Conservation (phyloP, 2,888 invertebrate species). For the Torymus tubicola region DNA sequence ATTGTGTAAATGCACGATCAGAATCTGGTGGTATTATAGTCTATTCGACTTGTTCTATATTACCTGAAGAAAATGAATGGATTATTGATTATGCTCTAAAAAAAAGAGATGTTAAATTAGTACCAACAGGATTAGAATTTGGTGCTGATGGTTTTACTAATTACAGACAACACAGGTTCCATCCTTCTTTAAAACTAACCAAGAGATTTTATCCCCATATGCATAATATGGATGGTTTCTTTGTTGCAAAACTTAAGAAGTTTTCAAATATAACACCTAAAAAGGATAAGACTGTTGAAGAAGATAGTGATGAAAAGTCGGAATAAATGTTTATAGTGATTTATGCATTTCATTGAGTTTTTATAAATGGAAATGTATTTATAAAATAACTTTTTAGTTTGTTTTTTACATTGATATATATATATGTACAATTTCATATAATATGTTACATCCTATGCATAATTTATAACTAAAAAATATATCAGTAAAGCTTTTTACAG, state of each 20-base stretch:
- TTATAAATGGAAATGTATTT: slow-evolving; percentile 54
- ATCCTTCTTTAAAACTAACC: slow-evolving; percentile 92
- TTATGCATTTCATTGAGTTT: slow-evolving; percentile 35
- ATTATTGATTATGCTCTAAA: slow-evolving; percentile 96
- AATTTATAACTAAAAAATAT: slow-evolving; percentile 47
- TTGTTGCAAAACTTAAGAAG: slow-evolving; percentile 98
- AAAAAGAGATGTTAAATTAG: slow-evolving; percentile 94
- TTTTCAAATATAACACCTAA: slow-evolving; percentile 87
- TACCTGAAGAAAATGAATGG: slow-evolving; percentile 96
- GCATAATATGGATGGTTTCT: slow-evolving; percentile 99
- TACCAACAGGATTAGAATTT: slow-evolving; percentile 95
- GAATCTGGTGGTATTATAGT: slow-evolving; percentile 95
- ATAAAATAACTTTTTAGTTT: slow-evolving; percentile 47
- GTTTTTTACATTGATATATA: slow-evolving; percentile 38
- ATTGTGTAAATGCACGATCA: slow-evolving; percentile 95
- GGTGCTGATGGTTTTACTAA: slow-evolving; percentile 96
- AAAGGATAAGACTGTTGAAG: slow-evolving; percentile 59
- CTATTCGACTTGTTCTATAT: slow-evolving; percentile 98
- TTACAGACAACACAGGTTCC: slow-evolving; percentile 90
- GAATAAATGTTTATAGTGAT: slow-evolving; percentile 29
- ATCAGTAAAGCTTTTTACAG: slow-evolving; percentile 43
- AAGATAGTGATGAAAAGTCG: slow-evolving; percentile 62
- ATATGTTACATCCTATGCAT: slow-evolving; percentile 44
- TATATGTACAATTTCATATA: slow-evolving; percentile 54
- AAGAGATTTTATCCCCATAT: slow-evolving; percentile 97